Evolutionary conservation across 2,888 invertebrate genomes (phyloP), one percentile per base, ranked within the genome.

Genomic region (Ferrisia virgata): DNA sequence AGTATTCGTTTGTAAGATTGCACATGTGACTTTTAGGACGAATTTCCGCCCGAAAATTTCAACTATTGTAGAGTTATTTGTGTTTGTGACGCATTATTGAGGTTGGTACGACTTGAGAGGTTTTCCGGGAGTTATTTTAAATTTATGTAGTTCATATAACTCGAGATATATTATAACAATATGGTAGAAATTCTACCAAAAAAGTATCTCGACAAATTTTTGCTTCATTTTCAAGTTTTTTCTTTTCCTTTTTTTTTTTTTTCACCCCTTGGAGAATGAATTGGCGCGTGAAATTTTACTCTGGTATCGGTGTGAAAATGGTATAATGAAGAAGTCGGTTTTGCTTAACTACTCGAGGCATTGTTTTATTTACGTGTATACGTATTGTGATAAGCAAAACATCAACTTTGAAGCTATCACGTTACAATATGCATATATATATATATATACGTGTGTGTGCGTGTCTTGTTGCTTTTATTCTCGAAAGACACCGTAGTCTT

Each of bases 331-430:
- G 53, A 40, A 47, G 47, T 47, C 2, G 58, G 11, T 22, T 64
- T 28, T 22, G 58, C 9, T 64, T 22, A 64, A 28, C 47, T 64
- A 64, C 58, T 64, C 58, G 58, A 64, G 28, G 58, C 58, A 64
- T 64, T 64, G 58, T 64, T 64, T 64, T 28, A 64, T 64, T 64
- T 64, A 64, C 58, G 58, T 64, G 25, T 64, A 64, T 25, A 28
- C 28, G 25, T 64, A 64, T 64, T 40, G 40, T 40, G 58, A 64
- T 64, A 64, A 64, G 58, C 58, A 64, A 25, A 64, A 64, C 28
- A 64, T 64, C 58, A 64, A 64, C 58, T 64, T 64, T 64, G 58
- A 64, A 64, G 58, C 58, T 64, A 64, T 64, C 58, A 64, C 28
- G 28, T 64, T 64, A 64, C 58, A 28, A 64, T 64, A 64, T 47